These are phyloP conservation scores for Tipula unca DNA, from an alignment of 2,888 invertebrate genomes.

Conservation along the genomic window DNA sequence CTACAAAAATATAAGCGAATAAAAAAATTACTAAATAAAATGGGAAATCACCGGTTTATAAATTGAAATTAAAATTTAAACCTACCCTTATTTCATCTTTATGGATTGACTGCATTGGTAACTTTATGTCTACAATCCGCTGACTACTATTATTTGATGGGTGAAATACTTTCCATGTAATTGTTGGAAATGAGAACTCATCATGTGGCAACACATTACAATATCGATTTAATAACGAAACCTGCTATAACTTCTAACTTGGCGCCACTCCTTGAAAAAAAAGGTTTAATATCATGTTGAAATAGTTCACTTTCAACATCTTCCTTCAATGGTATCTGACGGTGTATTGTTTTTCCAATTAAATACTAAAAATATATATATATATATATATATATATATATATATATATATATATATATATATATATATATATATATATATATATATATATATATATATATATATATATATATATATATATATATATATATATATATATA, in stretches of 20 bases:
- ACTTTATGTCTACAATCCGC: conserved; percentile 39
- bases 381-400: too few relatives aligned
- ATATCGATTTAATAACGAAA: conserved; percentile 63
- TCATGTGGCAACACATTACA: conserved; percentile 71
- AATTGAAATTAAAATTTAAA: conserved; percentile 34
- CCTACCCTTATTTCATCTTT: conserved; percentile 63
- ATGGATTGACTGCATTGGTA: conserved; percentile 73
- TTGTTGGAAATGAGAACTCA: conserved; percentile 54
- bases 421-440: too few relatives aligned
- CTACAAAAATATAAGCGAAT: too few relatives aligned
- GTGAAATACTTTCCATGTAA: conserved; percentile 40
- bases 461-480: too few relatives aligned
- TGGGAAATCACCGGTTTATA: not conserved
- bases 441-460: too few relatives aligned
- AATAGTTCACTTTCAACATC: conserved; percentile 50
- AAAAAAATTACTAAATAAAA: too few relatives aligned
- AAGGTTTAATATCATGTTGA: conserved; percentile 38
- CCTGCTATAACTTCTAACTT: conserved; percentile 28
- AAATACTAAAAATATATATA: conserved; percentile 47
- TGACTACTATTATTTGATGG: not conserved
- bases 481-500: too few relatives aligned
- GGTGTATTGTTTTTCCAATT: conserved; percentile 47
- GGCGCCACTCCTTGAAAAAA: conserved; percentile 30
- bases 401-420: too few relatives aligned
- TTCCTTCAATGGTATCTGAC: conserved; percentile 45